These are phyloP conservation scores for Aurelia sp. DNA, from an alignment of 30 jellyfish, hydroid and myxozoan species.

Conservation along the genomic window DNA sequence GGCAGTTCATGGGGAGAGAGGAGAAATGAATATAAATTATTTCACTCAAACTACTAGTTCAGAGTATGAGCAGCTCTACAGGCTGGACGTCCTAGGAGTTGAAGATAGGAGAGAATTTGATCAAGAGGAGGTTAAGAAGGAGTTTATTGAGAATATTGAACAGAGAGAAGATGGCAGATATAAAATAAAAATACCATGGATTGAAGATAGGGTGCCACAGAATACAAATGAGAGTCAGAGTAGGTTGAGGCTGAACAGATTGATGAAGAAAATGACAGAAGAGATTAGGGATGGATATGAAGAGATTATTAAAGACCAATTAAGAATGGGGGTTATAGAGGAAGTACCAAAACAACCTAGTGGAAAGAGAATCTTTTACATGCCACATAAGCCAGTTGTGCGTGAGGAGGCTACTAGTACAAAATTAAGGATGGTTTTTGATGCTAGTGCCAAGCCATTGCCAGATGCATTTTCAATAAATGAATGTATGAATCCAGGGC, in stretches of 20 bases:
- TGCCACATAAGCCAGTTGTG: conserved; percentile 70
- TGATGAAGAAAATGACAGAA: conserved; percentile 41
- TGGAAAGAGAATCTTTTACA: conserved; percentile 44
- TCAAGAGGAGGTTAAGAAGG: conserved; percentile 43
- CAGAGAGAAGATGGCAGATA: conserved; percentile 41
- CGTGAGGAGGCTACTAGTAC: conserved; percentile 57
- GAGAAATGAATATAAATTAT: conserved; percentile 31
- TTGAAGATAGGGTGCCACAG: conserved; percentile 63
- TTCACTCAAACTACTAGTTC: conserved; percentile 59
- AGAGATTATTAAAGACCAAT: conserved; percentile 46
- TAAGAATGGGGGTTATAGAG: conserved; percentile 48
- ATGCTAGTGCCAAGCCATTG: conserved; percentile 72
- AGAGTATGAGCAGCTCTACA: conserved; percentile 35
- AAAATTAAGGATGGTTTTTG: conserved; percentile 68
- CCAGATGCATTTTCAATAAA: conserved; percentile 41
- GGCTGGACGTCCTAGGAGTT: conserved; percentile 27
- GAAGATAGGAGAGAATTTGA: conserved; percentile 32
- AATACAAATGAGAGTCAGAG: conserved; percentile 59
- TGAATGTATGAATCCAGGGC: conserved; percentile 74
- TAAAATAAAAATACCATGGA: conserved; percentile 49
- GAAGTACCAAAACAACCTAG: conserved; percentile 42
- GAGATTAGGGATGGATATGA: conserved; percentile 49
- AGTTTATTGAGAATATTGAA: conserved; percentile 36
- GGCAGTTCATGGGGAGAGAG: not conserved
- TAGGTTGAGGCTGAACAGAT: conserved; percentile 41